These are phyloP conservation scores for Deroptyus accipitrinus DNA, from an alignment of 2,113 vertebrate genomes.

Conservation along the genomic window DNA sequence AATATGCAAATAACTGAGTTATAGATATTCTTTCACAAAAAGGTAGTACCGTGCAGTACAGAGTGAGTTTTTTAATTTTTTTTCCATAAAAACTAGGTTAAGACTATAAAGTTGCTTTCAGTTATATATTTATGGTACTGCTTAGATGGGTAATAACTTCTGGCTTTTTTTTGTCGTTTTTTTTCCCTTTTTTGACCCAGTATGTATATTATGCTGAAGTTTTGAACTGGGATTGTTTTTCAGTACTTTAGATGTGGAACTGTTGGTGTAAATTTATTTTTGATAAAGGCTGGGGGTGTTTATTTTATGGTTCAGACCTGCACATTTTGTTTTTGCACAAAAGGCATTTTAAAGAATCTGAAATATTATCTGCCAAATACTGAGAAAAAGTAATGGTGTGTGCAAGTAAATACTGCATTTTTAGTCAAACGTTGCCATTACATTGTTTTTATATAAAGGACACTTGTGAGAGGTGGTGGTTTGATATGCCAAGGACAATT, in stretches of 20 bases:
- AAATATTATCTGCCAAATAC: conserved; percentile 77
- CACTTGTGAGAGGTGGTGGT: conserved; percentile 66
- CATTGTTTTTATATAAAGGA: conserved; percentile 67
- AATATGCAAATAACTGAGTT: conserved; percentile 76
- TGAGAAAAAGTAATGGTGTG: conserved; percentile 66
- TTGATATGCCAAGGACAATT: conserved; percentile 76
- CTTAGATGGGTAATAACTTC: conserved; percentile 70
- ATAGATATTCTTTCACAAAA: conserved; percentile 73
- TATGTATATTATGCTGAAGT: conserved; percentile 79
- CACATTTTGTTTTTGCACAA: conserved; percentile 75
- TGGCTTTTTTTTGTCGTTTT: neutral
- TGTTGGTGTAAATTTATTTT: conserved; percentile 78
- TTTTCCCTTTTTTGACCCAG: conserved; percentile 60
- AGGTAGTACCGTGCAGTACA: conserved; percentile 65
- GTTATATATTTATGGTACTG: conserved; percentile 82
- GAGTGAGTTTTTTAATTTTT: conserved; percentile 31
- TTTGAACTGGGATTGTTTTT: conserved; percentile 74
- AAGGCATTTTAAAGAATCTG: conserved; percentile 69
- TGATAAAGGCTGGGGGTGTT: conserved; percentile 72
- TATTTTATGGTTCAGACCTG: conserved; percentile 76
- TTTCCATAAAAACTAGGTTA: conserved; percentile 64
- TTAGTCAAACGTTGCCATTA: conserved; percentile 71
- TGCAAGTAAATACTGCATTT: conserved; percentile 61
- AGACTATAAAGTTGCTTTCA: conserved; percentile 78
- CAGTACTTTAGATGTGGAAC: conserved; percentile 73